phyloP scores from a whole-genome alignment of 2,113 vertebrate genomes.

The Microtus richardsoni region DNA sequence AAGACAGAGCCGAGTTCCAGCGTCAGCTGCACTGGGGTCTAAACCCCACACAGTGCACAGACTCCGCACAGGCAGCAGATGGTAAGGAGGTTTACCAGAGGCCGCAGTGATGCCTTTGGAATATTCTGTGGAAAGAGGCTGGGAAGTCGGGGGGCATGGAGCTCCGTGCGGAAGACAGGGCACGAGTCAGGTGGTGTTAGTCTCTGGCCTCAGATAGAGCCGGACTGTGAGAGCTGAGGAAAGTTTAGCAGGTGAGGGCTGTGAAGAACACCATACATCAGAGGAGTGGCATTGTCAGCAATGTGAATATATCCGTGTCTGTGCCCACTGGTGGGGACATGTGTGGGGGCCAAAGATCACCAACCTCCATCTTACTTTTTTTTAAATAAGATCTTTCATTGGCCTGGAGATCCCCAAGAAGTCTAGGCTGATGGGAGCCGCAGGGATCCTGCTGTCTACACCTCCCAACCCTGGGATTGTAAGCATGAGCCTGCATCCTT shows the following conservation, averaged over 20 bases:
- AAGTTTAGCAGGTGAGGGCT: not conserved
- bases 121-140: not conserved
- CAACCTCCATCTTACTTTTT: not conserved
- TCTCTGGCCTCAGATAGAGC: not conserved
- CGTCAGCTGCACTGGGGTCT: conserved; percentile 92
- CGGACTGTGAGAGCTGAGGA: not conserved
- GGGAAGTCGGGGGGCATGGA: not conserved
- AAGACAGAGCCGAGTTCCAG: conserved; percentile 91
- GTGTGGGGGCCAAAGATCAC: not conserved
- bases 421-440: not conserved
- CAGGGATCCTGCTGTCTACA: too few species aligned
- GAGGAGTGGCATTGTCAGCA: not conserved
- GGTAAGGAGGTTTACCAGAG: conserved; percentile 80
- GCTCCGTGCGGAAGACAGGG: not conserved
- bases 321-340: not conserved
- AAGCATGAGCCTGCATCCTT: too few species aligned
- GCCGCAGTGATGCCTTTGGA: not conserved
- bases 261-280: not conserved
- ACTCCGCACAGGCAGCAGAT: conserved; percentile 82
- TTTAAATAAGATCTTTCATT: not conserved
- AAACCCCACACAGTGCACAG: conserved; percentile 83
- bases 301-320: not conserved
- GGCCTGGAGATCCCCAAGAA: not conserved
- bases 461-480: not conserved
- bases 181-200: not conserved